Conservation (phyloP, 2,888 invertebrate genomes). For the Hirtodrosophila alboralis region DNA sequence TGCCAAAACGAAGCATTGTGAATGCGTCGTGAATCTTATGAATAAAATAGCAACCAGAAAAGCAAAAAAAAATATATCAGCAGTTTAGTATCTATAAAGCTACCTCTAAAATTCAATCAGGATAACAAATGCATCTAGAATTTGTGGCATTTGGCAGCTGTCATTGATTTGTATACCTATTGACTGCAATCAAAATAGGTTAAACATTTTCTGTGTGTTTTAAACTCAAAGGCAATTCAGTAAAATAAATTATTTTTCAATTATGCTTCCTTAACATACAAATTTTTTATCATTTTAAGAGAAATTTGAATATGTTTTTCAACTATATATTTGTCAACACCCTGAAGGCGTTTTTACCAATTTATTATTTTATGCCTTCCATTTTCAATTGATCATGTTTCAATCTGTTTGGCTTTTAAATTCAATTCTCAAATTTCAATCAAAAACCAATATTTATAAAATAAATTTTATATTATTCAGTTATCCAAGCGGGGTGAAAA, state of each 20-base stretch:
- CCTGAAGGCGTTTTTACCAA: not conserved
- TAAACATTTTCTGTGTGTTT: not conserved
- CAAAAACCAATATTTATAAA: slow-evolving; percentile 62
- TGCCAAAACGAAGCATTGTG: slow-evolving; percentile 30
- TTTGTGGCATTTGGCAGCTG: slow-evolving; percentile 48
- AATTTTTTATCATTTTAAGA: too few species aligned
- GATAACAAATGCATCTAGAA: slow-evolving; percentile 49
- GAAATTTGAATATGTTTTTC: not conserved
- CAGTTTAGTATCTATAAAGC: slow-evolving; percentile 23
- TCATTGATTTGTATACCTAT: slow-evolving; percentile 35
- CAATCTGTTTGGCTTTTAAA: slow-evolving; percentile 1
- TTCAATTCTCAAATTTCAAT: slow-evolving; percentile 52
- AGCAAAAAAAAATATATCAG: too few species aligned
- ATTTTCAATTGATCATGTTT: slow-evolving; percentile 12
- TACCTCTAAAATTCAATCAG: slow-evolving; percentile 4
- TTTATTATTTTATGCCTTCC: slow-evolving; percentile 1
- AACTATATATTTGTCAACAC: too few species aligned
- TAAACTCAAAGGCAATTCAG: slow-evolving; percentile 1
- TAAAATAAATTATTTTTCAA: not conserved
- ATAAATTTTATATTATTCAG: slow-evolving; percentile 50
- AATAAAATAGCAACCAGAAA: slow-evolving; percentile 54
- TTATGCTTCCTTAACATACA: not conserved
- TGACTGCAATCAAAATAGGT: slow-evolving; percentile 14
- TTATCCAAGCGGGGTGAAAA: slow-evolving; percentile 24
- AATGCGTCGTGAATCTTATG: slow-evolving; percentile 40